phyloP scores from a whole-genome alignment of 2,888 invertebrate genomes.

The Bombylius discolor region DNA sequence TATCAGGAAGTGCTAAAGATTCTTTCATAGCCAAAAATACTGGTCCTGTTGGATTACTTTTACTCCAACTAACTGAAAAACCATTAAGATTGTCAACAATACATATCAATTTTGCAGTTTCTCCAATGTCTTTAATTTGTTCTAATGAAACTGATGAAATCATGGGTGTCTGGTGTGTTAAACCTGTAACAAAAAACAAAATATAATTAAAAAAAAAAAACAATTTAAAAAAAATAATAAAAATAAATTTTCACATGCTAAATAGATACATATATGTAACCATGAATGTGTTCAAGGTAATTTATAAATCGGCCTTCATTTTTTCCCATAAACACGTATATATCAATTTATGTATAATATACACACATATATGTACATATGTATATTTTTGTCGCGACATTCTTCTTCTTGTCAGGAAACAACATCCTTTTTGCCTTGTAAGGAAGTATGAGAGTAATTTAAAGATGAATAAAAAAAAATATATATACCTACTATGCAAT shows the following conservation, averaged over 20 bases:
- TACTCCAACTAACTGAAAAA: conserved; percentile 31
- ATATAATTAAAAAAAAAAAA: not conserved
- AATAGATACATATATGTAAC: too few species aligned
- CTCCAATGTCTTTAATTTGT: conserved; percentile 22
- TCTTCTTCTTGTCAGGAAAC: not conserved
- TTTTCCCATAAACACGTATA: too few species aligned
- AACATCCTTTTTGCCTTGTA: not conserved
- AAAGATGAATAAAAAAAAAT: not conserved
- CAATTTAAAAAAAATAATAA: too few species aligned
- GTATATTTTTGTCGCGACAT: not conserved
- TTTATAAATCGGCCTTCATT: not conserved
- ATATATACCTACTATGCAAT: not conserved
- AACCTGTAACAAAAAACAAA: conserved; percentile 3
- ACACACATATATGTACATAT: not conserved
- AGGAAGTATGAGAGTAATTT: not conserved
- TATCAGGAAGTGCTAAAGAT: conserved; percentile 27
- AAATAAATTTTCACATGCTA: too few species aligned
- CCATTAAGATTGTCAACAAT: conserved; percentile 30
- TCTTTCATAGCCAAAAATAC: conserved; percentile 30
- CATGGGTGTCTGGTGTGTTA: conserved; percentile 8
- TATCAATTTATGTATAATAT: not conserved
- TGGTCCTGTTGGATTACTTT: conserved; percentile 24
- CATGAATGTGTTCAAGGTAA: not conserved
- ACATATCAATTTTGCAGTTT: conserved; percentile 30
- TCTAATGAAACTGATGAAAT: conserved; percentile 12